These are phyloP conservation scores for Tokudaia muenninki DNA, from an alignment of 2,797 vertebrate genomes.

Conservation along the genomic window DNA sequence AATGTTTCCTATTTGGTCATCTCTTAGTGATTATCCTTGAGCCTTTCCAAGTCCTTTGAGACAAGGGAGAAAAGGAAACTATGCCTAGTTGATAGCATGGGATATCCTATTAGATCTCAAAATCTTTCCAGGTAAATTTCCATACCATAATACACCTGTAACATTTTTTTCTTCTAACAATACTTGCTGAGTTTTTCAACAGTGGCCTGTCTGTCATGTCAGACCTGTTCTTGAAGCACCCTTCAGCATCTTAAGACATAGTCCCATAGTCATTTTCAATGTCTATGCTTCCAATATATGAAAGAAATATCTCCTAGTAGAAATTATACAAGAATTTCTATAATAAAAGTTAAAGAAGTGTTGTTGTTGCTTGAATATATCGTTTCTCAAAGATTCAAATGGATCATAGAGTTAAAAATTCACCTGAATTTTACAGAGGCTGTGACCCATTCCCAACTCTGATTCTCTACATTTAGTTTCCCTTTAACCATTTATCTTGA, in stretches of 20 bases:
- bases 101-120: constrained; percentile 29
- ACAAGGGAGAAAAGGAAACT: neutral
- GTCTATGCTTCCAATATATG: constrained; percentile 37
- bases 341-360: neutral
- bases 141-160: neutral
- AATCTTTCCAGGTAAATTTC: neutral
- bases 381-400: constrained; percentile 50
- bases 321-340: constrained; percentile 4
- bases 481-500: neutral
- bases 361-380: constrained; percentile 42
- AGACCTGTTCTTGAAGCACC: neutral
- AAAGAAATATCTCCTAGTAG: neutral
- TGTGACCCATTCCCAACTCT: neutral
- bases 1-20: neutral
- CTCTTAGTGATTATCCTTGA: constrained; percentile 20
- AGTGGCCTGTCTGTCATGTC: neutral
- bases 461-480: neutral
- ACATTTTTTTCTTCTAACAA: constrained; percentile 35
- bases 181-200: constrained; percentile 19
- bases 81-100: neutral
- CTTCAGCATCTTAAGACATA: constrained; percentile 31
- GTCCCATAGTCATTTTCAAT: neutral
- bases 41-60: neutral
- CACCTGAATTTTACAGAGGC: neutral
- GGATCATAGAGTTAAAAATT: neutral